These are phyloP conservation scores for Athalia cordata DNA, from an alignment of 2,888 invertebrate species.

Conservation along the genomic window DNA sequence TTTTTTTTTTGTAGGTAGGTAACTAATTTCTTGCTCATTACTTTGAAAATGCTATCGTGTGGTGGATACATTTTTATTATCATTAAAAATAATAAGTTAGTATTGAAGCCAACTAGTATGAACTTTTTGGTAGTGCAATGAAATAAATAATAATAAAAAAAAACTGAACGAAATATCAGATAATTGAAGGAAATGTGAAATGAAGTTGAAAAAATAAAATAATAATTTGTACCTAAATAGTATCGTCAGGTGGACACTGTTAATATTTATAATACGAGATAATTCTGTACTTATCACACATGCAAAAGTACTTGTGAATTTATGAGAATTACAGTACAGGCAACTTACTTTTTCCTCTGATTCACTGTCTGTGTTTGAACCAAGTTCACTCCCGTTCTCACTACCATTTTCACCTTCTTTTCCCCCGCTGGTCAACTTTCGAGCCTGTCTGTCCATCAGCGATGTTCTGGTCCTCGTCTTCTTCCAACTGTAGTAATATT, in stretches of 20 bases:
- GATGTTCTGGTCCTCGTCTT: conserved; percentile 94
- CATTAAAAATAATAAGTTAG: conserved; percentile 25
- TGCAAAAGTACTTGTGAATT: conserved; percentile 51
- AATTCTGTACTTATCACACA: conserved; percentile 51
- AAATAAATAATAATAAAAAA: conserved; percentile 21
- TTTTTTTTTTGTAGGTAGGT: neutral
- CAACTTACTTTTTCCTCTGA: conserved; percentile 90
- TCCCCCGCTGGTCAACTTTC: conserved; percentile 80
- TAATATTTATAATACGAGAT: conserved; percentile 47
- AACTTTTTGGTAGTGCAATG: conserved; percentile 19
- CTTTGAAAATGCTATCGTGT: conserved; percentile 36
- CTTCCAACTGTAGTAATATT: conserved; percentile 99
- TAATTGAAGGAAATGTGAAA: neutral
- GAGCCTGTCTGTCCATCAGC: conserved; percentile 91
- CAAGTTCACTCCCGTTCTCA: conserved; percentile 89
- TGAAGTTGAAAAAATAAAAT: neutral
- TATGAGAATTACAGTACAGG: conserved; percentile 45
- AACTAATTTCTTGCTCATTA: conserved; percentile 14
- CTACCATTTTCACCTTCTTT: conserved; percentile 83
- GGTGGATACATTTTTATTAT: conserved; percentile 44
- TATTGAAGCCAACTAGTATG: neutral
- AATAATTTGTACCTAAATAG: neutral
- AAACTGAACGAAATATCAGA: neutral
- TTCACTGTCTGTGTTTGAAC: conserved; percentile 91
- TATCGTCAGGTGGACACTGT: conserved; percentile 20